Percentiles rank a stretch among this genome's conserved stretches.
These are phyloP conservation scores for Callipepla squamata DNA, from an alignment of 2,113 vertebrate species.

Conservation along the genomic window DNA sequence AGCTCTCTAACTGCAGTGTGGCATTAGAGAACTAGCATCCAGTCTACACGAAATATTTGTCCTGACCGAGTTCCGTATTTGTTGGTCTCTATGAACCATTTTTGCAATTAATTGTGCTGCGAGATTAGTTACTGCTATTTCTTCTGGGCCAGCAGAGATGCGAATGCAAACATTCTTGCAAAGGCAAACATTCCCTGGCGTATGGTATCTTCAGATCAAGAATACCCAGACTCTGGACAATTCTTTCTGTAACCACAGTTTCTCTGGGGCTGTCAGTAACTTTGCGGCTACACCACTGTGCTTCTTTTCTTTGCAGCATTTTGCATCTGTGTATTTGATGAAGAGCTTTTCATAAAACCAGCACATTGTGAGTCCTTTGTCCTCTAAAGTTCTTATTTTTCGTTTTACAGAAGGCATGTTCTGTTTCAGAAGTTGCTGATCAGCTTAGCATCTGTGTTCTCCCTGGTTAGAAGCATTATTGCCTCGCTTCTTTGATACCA, in stretches of 20 bases:
- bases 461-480: neutral
- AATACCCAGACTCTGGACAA: neutral
- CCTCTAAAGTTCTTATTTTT: slow-evolving; percentile 15
- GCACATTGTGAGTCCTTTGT: neutral
- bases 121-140: neutral
- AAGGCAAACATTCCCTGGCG: neutral
- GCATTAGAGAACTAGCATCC: neutral
- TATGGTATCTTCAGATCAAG: neutral
- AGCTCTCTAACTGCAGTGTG: too few species aligned
- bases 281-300: neutral
- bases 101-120: neutral
- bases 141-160: neutral
- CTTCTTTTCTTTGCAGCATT: neutral
- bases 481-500: slow-evolving; percentile 2
- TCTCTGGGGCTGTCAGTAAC: neutral
- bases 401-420: neutral
- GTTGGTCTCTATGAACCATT: neutral
- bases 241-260: neutral
- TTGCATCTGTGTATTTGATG: neutral
- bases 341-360: neutral
- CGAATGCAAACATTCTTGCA: neutral
- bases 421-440: neutral
- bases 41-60: neutral
- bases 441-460: neutral
- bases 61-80: neutral